Evolutionary conservation across 92 coral and sea anemone species (phyloP), one percentile per base, ranked within the genome.

Genomic region (Zoanthus sociatus): DNA sequence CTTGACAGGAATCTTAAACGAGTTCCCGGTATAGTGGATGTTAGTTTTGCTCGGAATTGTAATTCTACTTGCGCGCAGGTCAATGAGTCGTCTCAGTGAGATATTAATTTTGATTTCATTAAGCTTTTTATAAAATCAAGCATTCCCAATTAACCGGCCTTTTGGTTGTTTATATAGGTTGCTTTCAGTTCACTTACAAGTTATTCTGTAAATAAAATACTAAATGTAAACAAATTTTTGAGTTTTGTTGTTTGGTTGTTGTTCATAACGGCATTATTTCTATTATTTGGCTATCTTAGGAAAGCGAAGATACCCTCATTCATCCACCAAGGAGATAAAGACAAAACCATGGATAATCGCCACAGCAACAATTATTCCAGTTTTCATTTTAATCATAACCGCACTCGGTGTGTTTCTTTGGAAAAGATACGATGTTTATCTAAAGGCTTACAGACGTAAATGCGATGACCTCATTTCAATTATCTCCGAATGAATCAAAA

Each of bases 261-360:
- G 21, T 61, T 50, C 55, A 50, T 7, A 61, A 16, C 21, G 7
- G 5, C 21, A 61, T 16, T 16, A 61, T 17, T 16, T 3, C 21
- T 61, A n/a, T 63, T 63, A 0, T 63, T 5, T 17, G 17, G n/a
- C 1, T 17, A 5, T 17, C 6, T 42, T 9, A 81, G 85, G 75
- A 51, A 81, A 81, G 45, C 67, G 48, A 81, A 81, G 20, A 9
- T 64, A 21, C 4, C 75, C 85, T 6, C 21, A 30, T 14, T 55
- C 85, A 21, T 1, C 44, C 47, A 14, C 63, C 45, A 26, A 46
- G 44, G 48, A 20, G 44, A 45, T 4, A 54, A 58, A 46, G 42
- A 81, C 73, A 6, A 21, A 81, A 13, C 85, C 85, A 13, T 67
- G 85, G 74, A 13, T 81, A 21, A 81, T 81, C 45, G 85, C 85